These are phyloP conservation scores for Tachina fera DNA, from an alignment of 2,888 invertebrate genomes.

Conservation along the genomic window DNA sequence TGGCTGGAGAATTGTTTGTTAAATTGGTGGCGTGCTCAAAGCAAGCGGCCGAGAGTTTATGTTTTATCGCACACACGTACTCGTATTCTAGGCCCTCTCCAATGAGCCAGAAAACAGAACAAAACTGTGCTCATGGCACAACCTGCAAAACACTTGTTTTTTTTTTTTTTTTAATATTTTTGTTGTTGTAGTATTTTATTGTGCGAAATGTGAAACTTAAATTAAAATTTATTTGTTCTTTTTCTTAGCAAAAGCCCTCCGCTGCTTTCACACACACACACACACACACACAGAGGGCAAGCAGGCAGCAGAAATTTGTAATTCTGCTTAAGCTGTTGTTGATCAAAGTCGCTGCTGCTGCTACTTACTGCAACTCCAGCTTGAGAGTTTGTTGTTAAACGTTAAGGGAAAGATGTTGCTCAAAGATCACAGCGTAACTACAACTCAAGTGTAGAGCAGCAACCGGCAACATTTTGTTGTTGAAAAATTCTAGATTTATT, in stretches of 20 bases:
- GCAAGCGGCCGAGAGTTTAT: slow-evolving; percentile 43
- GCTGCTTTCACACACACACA: slow-evolving; percentile 43
- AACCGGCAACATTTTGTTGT: slow-evolving; percentile 43
- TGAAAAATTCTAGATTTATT: slow-evolving; percentile 28
- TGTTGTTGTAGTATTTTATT: slow-evolving; percentile 52
- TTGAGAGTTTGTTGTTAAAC: background rate
- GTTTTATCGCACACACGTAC: slow-evolving; percentile 34
- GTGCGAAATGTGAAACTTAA: slow-evolving; percentile 62
- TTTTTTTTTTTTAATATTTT: background rate
- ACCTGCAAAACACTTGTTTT: slow-evolving; percentile 29
- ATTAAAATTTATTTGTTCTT: slow-evolving; percentile 41
- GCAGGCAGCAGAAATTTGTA: slow-evolving; percentile 48
- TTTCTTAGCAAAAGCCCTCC: slow-evolving; percentile 45
- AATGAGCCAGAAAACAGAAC: slow-evolving; percentile 55
- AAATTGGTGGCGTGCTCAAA: slow-evolving; percentile 42
- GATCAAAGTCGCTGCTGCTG: slow-evolving; percentile 24
- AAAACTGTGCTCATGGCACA: slow-evolving; percentile 28
- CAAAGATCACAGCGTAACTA: slow-evolving; percentile 40
- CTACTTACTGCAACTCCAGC: background rate
- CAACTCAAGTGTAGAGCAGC: slow-evolving; percentile 14
- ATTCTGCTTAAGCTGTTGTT: slow-evolving; percentile 57
- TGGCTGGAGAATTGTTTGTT: slow-evolving; percentile 51
- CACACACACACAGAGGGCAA: background rate
- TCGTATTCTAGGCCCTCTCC: slow-evolving; percentile 40
- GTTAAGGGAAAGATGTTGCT: slow-evolving; percentile 60